Percentiles rank a stretch among this genome's conserved stretches.
Conservation (phyloP, 1,140 invertebrate genomes). For the Antheraea mylitta region DNA sequence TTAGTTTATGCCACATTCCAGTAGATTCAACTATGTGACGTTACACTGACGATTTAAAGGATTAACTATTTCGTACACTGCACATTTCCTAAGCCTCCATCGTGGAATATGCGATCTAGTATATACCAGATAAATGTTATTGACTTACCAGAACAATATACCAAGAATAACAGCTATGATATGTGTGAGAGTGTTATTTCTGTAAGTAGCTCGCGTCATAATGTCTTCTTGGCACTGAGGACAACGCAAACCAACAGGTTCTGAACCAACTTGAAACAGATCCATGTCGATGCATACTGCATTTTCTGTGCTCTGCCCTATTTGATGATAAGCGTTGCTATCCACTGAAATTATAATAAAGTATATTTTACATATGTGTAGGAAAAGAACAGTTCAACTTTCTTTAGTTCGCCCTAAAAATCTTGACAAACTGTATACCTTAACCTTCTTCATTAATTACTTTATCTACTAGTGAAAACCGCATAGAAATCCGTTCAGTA, state of each 20-base stretch:
- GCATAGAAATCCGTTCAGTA: no score
- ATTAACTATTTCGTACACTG: no score
- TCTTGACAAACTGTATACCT: no score
- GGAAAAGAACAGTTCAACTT: not conserved
- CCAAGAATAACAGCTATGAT: conserved; percentile 51
- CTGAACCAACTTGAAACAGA: conserved; percentile 62
- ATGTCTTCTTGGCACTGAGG: conserved; percentile 66
- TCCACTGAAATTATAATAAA: conserved; percentile 53
- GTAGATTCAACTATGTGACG: no score
- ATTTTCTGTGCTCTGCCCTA: conserved; percentile 45
- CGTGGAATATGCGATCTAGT: no score
- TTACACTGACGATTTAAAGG: no score
- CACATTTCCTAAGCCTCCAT: no score
- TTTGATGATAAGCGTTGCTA: conserved; percentile 51
- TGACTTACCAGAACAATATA: conserved; percentile 61
- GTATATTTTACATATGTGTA: not conserved
- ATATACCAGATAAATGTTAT: not conserved
- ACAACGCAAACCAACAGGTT: conserved; percentile 67
- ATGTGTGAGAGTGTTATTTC: conserved; percentile 51
- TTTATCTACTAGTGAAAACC: no score
- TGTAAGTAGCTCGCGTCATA: conserved; percentile 63
- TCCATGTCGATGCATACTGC: conserved; percentile 66
- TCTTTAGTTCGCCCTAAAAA: no score
- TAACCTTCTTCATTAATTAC: no score
- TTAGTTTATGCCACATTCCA: no score